Conservation (phyloP, 2,113 vertebrate species). For the Pionites leucogaster region DNA sequence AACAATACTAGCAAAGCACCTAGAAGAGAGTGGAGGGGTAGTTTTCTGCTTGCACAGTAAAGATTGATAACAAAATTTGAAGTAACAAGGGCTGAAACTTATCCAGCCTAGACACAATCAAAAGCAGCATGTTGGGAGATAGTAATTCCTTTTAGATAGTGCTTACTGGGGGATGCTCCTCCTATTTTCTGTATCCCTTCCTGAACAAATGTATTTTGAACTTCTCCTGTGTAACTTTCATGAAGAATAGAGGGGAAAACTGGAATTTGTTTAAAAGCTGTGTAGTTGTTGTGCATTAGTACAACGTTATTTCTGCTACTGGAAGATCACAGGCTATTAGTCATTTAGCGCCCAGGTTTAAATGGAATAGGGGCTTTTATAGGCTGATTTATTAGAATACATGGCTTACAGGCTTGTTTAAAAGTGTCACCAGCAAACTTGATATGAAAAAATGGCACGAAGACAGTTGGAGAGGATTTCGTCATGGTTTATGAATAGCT, state of each 20-base stretch:
- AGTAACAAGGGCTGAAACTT: not conserved
- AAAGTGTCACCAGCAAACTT: not conserved
- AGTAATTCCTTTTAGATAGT: not conserved
- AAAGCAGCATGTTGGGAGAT: not conserved
- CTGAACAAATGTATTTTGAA: not conserved
- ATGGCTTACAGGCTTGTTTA: not conserved
- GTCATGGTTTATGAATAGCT: not conserved
- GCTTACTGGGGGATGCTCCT: not conserved
- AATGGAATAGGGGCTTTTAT: not conserved
- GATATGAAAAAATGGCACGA: not conserved
- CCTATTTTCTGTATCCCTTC: not conserved
- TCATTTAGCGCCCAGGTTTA: not conserved
- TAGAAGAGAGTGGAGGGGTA: not conserved
- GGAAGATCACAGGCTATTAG: not conserved
- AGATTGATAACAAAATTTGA: not conserved
- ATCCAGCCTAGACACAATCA: not conserved
- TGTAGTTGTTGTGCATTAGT: not conserved
- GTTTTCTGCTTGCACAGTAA: not conserved
- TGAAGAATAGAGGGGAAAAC: not conserved
- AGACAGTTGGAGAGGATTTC: not conserved
- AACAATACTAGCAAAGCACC: not conserved
- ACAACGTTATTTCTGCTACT: fast-evolving
- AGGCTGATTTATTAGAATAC: not conserved
- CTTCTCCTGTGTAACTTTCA: not conserved
- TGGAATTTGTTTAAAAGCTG: not conserved